phyloP scores from a whole-genome alignment of 2,797 vertebrate species.

The Telmatherina bonti region DNA sequence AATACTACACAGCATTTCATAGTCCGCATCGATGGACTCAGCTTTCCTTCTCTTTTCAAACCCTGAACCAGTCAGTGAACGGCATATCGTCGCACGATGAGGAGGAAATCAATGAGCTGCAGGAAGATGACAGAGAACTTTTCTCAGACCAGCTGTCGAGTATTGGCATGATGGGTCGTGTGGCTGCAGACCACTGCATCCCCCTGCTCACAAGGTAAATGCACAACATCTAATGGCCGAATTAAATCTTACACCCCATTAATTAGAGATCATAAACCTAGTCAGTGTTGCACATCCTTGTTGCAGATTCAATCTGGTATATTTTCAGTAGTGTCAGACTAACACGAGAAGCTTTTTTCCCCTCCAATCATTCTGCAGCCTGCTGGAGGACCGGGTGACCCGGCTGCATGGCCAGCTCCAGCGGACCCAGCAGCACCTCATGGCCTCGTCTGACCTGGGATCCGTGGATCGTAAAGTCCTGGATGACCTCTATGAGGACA shows the following conservation, averaged over 20 bases:
- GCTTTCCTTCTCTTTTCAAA: not conserved
- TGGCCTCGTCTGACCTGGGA: slow-evolving; percentile 88
- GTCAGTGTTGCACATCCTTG: not conserved
- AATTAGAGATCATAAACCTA: not conserved
- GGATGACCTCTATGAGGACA: slow-evolving; percentile 98
- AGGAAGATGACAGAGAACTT: slow-evolving; percentile 97
- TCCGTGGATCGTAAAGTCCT: slow-evolving; percentile 91
- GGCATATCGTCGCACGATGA: slow-evolving; percentile 95
- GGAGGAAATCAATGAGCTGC: slow-evolving; percentile 98
- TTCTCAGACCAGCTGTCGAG: slow-evolving; percentile 98
- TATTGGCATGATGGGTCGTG: slow-evolving; percentile 95
- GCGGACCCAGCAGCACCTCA: slow-evolving; percentile 95
- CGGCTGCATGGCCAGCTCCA: slow-evolving; percentile 96
- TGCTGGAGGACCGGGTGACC: slow-evolving; percentile 96
- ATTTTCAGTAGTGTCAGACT: not conserved
- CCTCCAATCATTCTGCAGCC: slow-evolving; percentile 73
- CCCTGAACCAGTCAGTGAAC: slow-evolving; percentile 88
- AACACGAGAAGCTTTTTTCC: not conserved
- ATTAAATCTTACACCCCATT: too few species aligned
- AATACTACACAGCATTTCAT: not conserved
- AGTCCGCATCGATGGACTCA: not conserved
- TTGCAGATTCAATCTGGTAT: not conserved
- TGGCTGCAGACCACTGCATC: slow-evolving; percentile 96
- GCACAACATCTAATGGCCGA: not conserved
- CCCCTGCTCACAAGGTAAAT: slow-evolving; percentile 93